phyloP scores from a whole-genome alignment of 1,140 invertebrate genomes.

The Papilio aristodemus region DNA sequence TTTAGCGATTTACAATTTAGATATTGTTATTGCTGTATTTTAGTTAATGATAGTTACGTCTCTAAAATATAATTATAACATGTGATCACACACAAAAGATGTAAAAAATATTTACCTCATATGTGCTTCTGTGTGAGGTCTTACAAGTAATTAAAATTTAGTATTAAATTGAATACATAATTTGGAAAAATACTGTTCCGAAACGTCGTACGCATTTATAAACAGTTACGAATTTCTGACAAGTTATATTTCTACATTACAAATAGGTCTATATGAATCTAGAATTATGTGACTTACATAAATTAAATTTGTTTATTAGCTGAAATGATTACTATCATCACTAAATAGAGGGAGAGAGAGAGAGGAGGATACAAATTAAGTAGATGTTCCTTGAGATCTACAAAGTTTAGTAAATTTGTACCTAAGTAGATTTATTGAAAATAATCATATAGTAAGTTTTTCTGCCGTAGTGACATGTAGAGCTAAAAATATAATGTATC shows the following conservation, averaged over 20 bases:
- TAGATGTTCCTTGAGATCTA: constrained; percentile 31
- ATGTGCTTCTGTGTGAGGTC: constrained; percentile 46
- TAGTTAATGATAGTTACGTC: constrained; percentile 37
- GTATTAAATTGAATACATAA: constrained; percentile 44
- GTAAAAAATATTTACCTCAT: constrained; percentile 42
- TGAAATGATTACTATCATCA: not conserved
- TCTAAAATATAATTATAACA: constrained; percentile 38
- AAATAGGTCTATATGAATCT: constrained; percentile 29
- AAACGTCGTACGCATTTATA: constrained; percentile 55
- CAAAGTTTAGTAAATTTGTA: constrained; percentile 30
- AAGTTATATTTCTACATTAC: constrained; percentile 39
- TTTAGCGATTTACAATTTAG: constrained; percentile 42
- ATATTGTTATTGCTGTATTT: constrained; percentile 40
- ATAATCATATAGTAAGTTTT: constrained; percentile 59
- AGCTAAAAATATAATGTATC: constrained; percentile 69
- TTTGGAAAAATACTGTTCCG: constrained; percentile 36
- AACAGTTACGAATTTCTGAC: constrained; percentile 32
- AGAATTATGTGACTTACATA: constrained; percentile 15
- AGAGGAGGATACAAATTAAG: constrained; percentile 3
- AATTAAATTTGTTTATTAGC: constrained; percentile 20
- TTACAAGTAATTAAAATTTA: constrained; percentile 42
- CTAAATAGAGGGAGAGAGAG: not conserved
- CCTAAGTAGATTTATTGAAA: constrained; percentile 50
- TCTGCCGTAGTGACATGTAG: constrained; percentile 67
- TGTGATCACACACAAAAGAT: constrained; percentile 23